phyloP scores from a whole-genome alignment of 2,888 invertebrate species.

The Caenorhabditis sulstoni region DNA sequence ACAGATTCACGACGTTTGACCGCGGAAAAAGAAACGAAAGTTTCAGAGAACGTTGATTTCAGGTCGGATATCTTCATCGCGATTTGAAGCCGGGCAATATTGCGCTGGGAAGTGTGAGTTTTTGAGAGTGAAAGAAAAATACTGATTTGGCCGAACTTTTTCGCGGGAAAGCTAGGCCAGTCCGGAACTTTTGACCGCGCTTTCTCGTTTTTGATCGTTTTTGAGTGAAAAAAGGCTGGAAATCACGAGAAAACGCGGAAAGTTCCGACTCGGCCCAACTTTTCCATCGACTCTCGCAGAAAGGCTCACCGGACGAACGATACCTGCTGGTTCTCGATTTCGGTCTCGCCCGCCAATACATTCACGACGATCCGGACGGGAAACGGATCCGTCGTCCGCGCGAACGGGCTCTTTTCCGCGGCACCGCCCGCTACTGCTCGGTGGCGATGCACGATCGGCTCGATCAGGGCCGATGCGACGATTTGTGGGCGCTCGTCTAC shows the following conservation, averaged over 20 bases:
- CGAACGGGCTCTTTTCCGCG: conserved; percentile 43
- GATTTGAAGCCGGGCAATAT: conserved; percentile 72
- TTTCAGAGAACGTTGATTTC: conserved; percentile 33
- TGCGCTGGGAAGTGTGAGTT: conserved; percentile 63
- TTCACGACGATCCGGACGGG: conserved; percentile 27
- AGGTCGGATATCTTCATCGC: conserved; percentile 66
- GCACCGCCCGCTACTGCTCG: conserved; percentile 69
- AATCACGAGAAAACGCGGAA: no score
- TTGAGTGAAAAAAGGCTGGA: no score
- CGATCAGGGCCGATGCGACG: conserved; percentile 67
- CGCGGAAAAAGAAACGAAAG: no score
- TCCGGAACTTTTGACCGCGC: no score
- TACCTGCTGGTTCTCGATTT: conserved; percentile 69
- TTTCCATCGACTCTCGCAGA: conserved; percentile 23
- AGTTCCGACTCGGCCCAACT: no score
- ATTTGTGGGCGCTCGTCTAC: conserved; percentile 71
- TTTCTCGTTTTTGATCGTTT: no score
- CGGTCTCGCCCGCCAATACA: conserved; percentile 67
- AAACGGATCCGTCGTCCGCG: conserved; percentile 52
- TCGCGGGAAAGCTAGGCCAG: no score
- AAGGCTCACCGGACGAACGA: conserved; percentile 56
- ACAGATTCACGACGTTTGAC: conserved; percentile 72
- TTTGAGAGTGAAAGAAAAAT: no score
- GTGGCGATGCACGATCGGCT: conserved; percentile 60
- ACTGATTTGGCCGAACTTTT: no score